A percentile compares a stretch with the other conserved stretches of the same genome.
Evolutionary conservation across 1,140 invertebrate species (phyloP).

Genomic region (Pissodes strobi): DNA sequence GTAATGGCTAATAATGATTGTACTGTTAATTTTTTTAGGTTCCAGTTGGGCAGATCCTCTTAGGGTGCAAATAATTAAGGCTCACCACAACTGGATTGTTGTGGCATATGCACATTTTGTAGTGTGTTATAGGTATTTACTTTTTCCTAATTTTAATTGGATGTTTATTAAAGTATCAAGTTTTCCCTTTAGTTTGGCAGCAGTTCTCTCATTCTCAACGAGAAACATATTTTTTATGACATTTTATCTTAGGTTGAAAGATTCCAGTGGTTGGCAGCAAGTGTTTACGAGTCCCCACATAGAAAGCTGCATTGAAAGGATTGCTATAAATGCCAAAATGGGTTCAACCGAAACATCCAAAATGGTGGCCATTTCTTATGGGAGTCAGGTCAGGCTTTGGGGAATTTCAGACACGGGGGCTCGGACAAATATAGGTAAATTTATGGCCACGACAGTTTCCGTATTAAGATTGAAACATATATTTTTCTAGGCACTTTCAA

Average conservation of each 20-base stretch:
- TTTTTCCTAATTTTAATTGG: not conserved
- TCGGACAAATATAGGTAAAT: slow-evolving; percentile 74
- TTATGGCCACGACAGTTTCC: not conserved
- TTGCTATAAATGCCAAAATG: slow-evolving; percentile 95
- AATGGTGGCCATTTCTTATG: slow-evolving; percentile 89
- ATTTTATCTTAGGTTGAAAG: slow-evolving; percentile 78
- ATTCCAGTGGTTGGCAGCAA: slow-evolving; percentile 94
- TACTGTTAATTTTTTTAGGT: slow-evolving; percentile 52
- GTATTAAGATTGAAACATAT: too few species aligned
- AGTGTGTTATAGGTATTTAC: slow-evolving; percentile 82
- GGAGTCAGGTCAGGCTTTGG: slow-evolving; percentile 86
- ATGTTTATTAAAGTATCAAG: too few species aligned
- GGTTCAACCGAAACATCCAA: slow-evolving; percentile 67
- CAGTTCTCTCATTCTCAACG: too few species aligned
- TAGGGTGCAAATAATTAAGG: slow-evolving; percentile 91
- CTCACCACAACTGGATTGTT: slow-evolving; percentile 97
- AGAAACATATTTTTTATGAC: too few species aligned
- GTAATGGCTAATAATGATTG: not conserved
- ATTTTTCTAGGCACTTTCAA: slow-evolving; percentile 76
- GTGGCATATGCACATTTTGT: slow-evolving; percentile 96
- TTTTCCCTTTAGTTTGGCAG: too few species aligned
- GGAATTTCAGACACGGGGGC: slow-evolving; percentile 81
- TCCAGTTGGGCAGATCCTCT: slow-evolving; percentile 81
- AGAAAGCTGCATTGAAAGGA: slow-evolving; percentile 85
- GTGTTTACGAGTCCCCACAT: slow-evolving; percentile 93